Evolutionary conservation across 2,113 vertebrate species (phyloP).

Genomic region (Azemiops feae): DNA sequence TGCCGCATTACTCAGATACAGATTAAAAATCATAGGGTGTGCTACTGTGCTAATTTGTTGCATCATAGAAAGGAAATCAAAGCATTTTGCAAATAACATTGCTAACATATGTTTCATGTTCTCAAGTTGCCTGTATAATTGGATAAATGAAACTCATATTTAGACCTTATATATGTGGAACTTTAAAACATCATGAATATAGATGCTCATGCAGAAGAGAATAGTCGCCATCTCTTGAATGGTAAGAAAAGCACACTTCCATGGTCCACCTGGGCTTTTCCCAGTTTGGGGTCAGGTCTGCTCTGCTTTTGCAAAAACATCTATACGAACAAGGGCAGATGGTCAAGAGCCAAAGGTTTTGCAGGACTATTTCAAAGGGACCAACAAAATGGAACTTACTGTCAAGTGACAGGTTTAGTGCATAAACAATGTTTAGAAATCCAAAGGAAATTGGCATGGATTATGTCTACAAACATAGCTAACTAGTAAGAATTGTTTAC

Average conservation of each 20-base stretch:
- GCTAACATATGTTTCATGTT: constrained; percentile 27
- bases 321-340: not conserved
- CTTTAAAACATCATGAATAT: not conserved
- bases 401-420: not conserved
- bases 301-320: not conserved
- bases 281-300: not conserved
- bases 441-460: not conserved
- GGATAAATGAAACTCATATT: constrained; percentile 3
- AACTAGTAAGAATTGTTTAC: not conserved
- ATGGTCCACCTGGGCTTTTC: not conserved
- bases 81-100: constrained; percentile 31
- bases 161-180: constrained; percentile 4
- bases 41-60: not conserved
- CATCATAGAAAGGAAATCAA: constrained; percentile 28
- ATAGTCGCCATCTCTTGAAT: not conserved
- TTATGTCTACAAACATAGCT: not conserved
- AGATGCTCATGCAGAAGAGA: not conserved
- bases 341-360: not conserved
- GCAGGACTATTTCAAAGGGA: constrained; percentile 2
- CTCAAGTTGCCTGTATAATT: constrained; percentile 18
- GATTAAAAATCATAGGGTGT: constrained; percentile 5
- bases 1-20: not conserved
- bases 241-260: not conserved
- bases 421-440: constrained; percentile 10
- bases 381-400: constrained; percentile 2